These are phyloP conservation scores for Hephaestus fuliginosus DNA, from an alignment of 2,797 vertebrate species.

Conservation along the genomic window DNA sequence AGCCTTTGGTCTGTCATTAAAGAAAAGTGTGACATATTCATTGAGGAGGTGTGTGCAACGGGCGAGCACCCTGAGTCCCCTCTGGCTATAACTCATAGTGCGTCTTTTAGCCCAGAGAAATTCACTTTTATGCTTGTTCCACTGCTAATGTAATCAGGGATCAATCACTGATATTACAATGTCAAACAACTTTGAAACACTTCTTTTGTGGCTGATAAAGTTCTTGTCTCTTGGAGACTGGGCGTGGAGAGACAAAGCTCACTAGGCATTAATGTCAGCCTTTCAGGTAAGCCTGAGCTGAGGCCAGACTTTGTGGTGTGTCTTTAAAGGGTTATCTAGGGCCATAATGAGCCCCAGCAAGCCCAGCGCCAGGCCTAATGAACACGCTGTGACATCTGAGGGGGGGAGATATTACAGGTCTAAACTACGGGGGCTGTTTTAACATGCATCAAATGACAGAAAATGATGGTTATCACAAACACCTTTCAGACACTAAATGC, in stretches of 20 bases:
- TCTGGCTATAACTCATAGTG: not conserved
- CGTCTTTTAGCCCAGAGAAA: slow-evolving; percentile 2
- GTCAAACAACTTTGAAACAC: slow-evolving; percentile 8
- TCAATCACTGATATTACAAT: slow-evolving; percentile 3
- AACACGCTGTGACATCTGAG: slow-evolving; percentile 80
- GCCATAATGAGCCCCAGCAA: slow-evolving; percentile 65
- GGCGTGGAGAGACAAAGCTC: slow-evolving; percentile 53
- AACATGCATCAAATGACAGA: slow-evolving; percentile 71
- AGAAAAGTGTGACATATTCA: slow-evolving; percentile 65
- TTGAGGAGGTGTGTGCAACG: slow-evolving; percentile 39
- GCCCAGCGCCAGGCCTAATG: slow-evolving; percentile 72
- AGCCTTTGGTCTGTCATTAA: slow-evolving; percentile 72
- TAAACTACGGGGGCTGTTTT: slow-evolving; percentile 69
- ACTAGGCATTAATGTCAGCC: slow-evolving; percentile 26
- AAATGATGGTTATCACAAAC: slow-evolving; percentile 79
- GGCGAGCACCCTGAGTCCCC: not conserved
- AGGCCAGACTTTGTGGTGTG: slow-evolving; percentile 52
- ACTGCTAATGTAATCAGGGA: not conserved
- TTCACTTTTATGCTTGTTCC: not conserved
- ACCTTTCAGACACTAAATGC: slow-evolving; percentile 74
- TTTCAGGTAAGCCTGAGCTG: slow-evolving; percentile 51
- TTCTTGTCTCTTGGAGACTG: slow-evolving; percentile 15
- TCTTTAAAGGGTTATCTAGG: slow-evolving; percentile 69
- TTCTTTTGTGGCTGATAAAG: slow-evolving; percentile 17
- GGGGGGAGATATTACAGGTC: slow-evolving; percentile 70